phyloP scores from a whole-genome alignment of 2,888 invertebrate species.

The Oxystoma pomonae region DNA sequence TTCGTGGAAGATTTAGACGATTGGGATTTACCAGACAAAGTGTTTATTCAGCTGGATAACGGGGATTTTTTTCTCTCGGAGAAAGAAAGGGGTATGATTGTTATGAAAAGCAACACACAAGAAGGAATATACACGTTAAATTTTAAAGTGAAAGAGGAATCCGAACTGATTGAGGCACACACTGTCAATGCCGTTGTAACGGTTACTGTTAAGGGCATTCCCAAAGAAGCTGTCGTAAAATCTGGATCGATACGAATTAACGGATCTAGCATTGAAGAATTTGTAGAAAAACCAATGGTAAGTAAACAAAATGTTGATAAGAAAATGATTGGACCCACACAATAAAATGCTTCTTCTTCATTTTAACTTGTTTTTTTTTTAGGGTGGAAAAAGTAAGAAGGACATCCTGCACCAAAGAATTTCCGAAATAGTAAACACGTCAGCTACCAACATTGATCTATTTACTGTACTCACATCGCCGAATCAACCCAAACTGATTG shows the following conservation, averaged over 20 bases:
- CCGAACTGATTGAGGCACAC: constrained; percentile 56
- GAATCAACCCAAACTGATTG: constrained; percentile 62
- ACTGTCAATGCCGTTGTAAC: constrained; percentile 80
- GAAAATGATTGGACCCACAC: no score
- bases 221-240: constrained; percentile 87
- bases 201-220: constrained; percentile 82
- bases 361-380: constrained; percentile 40
- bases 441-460: constrained; percentile 82
- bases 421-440: constrained; percentile 71
- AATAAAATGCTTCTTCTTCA: no score
- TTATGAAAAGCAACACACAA: constrained; percentile 72
- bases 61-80: constrained; percentile 67
- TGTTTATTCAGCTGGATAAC: constrained; percentile 65
- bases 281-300: constrained; percentile 59
- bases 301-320: no score
- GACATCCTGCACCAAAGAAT: constrained; percentile 59
- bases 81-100: constrained; percentile 77
- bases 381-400: constrained; percentile 64
- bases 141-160: constrained; percentile 69
- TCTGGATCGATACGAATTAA: constrained; percentile 87
- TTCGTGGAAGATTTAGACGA: constrained; percentile 95
- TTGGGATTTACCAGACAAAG: constrained; percentile 93
- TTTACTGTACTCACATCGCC: constrained; percentile 82
- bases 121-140: constrained; percentile 71
- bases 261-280: constrained; percentile 80